Evolutionary conservation across 1,140 invertebrate genomes (phyloP).

Genomic region (Polypedilum pembai): DNA sequence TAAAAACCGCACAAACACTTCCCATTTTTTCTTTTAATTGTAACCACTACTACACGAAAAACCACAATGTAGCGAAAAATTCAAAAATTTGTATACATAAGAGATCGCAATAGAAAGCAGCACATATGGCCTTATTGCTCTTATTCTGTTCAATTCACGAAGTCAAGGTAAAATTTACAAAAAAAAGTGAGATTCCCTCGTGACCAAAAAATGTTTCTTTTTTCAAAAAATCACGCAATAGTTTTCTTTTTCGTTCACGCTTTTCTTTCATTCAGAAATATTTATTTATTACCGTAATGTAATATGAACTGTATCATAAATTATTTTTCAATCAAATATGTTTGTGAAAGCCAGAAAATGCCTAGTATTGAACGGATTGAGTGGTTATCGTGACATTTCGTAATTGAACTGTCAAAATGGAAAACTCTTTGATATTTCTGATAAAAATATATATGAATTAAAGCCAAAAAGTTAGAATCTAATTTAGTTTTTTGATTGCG

Average conservation of each 20-base stretch:
- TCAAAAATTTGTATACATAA: no score
- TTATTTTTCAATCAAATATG: not conserved
- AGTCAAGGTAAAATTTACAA: not conserved
- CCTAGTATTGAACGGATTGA: not conserved
- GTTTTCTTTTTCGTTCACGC: not conserved
- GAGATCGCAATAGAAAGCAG: no score
- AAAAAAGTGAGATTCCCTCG: slow-evolving; percentile 5
- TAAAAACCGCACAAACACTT: no score
- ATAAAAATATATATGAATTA: no score
- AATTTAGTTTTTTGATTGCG: no score
- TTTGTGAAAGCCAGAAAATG: no score
- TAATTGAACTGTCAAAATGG: not conserved
- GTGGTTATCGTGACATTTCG: not conserved
- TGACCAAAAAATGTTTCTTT: not conserved
- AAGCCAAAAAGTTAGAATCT: no score
- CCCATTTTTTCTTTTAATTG: no score
- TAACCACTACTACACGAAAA: no score
- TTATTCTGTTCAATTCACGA: not conserved
- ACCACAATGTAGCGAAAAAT: no score
- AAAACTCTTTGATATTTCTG: no score
- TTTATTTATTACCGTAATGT: not conserved
- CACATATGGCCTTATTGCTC: no score
- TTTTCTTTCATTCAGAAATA: not conserved
- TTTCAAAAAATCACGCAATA: not conserved
- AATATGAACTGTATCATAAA: not conserved